Evolutionary conservation across 2,113 vertebrate genomes (phyloP).

Genomic region (Lepisosteus oculatus): DNA sequence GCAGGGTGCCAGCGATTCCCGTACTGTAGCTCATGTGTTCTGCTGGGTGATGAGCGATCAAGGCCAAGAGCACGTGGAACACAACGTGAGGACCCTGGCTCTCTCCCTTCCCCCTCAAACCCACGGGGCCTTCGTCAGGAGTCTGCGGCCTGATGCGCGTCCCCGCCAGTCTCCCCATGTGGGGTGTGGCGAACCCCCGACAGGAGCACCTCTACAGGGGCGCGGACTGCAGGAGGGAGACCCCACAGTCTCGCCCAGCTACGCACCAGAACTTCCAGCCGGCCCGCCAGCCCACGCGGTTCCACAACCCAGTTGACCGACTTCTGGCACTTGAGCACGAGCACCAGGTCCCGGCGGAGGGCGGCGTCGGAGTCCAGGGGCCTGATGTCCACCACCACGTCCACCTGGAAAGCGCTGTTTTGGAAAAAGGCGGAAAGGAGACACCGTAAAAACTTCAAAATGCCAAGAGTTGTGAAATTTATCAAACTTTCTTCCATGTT

Average conservation of each 20-base stretch:
- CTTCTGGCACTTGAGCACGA: conserved; percentile 88
- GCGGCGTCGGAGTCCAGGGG: conserved; percentile 66
- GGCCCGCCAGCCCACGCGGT: conserved; percentile 75
- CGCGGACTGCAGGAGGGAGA: too few species aligned
- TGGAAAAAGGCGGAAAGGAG: conserved; percentile 55
- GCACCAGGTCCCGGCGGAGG: conserved; percentile 71
- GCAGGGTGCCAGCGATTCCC: conserved; percentile 9
- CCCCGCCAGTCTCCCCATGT: not conserved
- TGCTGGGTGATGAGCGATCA: conserved; percentile 28
- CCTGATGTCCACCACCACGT: conserved; percentile 87
- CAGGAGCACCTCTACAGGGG: too few species aligned
- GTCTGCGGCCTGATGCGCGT: not conserved
- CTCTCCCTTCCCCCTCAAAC: not conserved
- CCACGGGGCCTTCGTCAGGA: not conserved
- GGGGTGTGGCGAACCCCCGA: too few species aligned
- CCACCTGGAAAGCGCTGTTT: conserved; percentile 90
- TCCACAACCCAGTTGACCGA: conserved; percentile 96
- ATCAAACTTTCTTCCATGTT: conserved; percentile 62
- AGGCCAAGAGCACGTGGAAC: conserved; percentile 27
- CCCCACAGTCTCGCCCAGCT: not conserved
- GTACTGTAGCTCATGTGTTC: conserved; percentile 29
- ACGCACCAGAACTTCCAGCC: conserved; percentile 84
- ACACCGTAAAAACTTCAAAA: conserved; percentile 45
- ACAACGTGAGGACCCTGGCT: conserved; percentile 2
- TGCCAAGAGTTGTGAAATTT: conserved; percentile 62